Percentiles rank a stretch among this genome's conserved stretches.
Evolutionary conservation across 2,888 invertebrate genomes (phyloP).

Genomic region (Ichneumoninae sp.): DNA sequence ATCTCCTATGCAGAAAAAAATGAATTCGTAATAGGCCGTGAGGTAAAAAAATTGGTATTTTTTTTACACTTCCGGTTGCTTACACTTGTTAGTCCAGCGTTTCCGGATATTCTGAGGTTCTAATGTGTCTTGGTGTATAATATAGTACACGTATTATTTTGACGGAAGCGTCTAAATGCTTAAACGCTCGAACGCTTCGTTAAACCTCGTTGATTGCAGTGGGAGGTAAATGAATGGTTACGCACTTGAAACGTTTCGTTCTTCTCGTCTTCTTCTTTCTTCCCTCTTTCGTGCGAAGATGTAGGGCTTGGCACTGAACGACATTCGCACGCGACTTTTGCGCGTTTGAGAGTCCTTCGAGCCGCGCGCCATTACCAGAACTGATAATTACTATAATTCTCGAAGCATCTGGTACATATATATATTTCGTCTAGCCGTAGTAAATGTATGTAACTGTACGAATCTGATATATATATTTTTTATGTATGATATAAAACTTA

Average conservation of each 20-base stretch:
- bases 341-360: slow-evolving; percentile 55
- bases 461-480: not conserved
- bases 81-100: not conserved
- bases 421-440: not conserved
- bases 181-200: slow-evolving; percentile 77
- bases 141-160: slow-evolving; percentile 55
- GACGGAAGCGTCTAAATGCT: slow-evolving; percentile 80
- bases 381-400: slow-evolving; percentile 38
- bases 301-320: not conserved
- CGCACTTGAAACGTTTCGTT: slow-evolving; percentile 64
- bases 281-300: slow-evolving; percentile 21
- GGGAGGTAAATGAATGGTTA: slow-evolving; percentile 82
- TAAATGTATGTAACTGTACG: not conserved
- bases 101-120: slow-evolving; percentile 33
- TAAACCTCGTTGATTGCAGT: slow-evolving; percentile 80
- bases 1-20: not conserved
- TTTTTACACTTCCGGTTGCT: not conserved
- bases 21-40: not conserved
- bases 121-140: slow-evolving; percentile 21
- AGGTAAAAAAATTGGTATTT: not conserved
- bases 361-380: slow-evolving; percentile 38
- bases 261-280: slow-evolving; percentile 64
- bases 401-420: not conserved
- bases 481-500: too few species aligned
- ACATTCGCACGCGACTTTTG: slow-evolving; percentile 40